These are phyloP conservation scores for Thinocorus orbignyianus DNA, from an alignment of 2,113 vertebrate genomes.

Conservation along the genomic window DNA sequence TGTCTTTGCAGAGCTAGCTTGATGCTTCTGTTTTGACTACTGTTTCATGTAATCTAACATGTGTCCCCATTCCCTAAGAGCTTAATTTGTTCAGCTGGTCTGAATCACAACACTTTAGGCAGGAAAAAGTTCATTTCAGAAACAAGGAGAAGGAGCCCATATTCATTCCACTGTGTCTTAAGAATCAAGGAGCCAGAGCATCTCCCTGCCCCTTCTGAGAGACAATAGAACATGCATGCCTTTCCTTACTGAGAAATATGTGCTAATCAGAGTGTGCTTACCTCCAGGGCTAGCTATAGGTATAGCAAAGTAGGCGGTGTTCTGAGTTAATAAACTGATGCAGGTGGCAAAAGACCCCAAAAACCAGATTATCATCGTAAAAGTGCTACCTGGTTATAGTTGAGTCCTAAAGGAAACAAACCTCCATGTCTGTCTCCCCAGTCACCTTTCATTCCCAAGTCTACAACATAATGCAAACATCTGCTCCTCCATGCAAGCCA, in stretches of 20 bases:
- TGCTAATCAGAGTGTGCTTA: background rate
- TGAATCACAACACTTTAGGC: background rate
- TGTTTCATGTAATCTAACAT: background rate
- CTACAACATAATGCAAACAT: background rate
- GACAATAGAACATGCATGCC: background rate
- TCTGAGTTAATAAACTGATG: background rate
- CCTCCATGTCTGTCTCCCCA: background rate
- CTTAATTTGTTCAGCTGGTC: background rate
- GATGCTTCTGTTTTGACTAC: background rate
- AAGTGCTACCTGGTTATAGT: background rate
- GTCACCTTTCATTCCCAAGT: background rate
- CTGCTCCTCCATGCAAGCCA: background rate
- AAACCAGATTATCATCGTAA: background rate
- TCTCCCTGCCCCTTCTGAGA: background rate
- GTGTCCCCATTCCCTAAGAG: background rate
- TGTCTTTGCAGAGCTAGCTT: background rate
- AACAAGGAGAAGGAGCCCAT: background rate
- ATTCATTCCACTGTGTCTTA: background rate
- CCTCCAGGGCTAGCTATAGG: background rate
- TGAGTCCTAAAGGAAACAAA: background rate
- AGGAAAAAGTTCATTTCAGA: background rate
- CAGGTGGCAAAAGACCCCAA: background rate
- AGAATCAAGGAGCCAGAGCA: background rate
- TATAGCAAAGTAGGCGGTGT: background rate
- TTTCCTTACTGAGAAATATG: background rate